A percentile compares a stretch with the other conserved stretches of the same genome.
Conservation (phyloP, 2,888 invertebrate species). For the Byasa hedistus region DNA sequence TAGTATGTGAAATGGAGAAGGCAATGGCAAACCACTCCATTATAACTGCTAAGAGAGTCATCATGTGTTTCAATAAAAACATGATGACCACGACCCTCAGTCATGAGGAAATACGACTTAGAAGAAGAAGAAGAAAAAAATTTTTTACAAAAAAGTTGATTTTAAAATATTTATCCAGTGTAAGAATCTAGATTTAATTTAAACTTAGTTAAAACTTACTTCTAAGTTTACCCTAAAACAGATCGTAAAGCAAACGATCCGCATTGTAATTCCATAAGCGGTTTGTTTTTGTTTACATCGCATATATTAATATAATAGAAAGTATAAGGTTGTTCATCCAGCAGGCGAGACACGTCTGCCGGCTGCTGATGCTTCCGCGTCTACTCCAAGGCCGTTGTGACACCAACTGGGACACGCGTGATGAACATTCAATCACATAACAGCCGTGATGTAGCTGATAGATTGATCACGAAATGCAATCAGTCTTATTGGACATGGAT, state of each 20-base stretch:
- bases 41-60: too few relatives aligned
- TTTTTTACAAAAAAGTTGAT: too few relatives aligned
- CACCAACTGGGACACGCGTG: conserved; percentile 24
- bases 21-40: too few relatives aligned
- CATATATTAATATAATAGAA: conserved; percentile 25
- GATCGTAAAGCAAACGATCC: not conserved
- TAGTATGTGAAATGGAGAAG: too few relatives aligned
- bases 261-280: conserved; percentile 13
- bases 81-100: too few relatives aligned
- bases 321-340: not conserved
- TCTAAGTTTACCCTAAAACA: not conserved
- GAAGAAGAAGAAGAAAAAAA: too few relatives aligned
- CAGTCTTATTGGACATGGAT: not conserved
- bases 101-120: too few relatives aligned
- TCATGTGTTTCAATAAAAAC: too few relatives aligned
- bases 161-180: too few relatives aligned
- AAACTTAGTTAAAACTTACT: too few relatives aligned
- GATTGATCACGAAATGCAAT: not conserved
- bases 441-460: not conserved
- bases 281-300: conserved; percentile 13
- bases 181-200: too few relatives aligned
- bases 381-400: conserved; percentile 15
- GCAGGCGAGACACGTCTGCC: conserved; percentile 20
- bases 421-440: conserved; percentile 15
- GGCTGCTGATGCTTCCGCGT: conserved; percentile 21